Base-by-base conservation (phyloP, 2,888 invertebrate genomes). In the Thymelicus lineola region DNA sequence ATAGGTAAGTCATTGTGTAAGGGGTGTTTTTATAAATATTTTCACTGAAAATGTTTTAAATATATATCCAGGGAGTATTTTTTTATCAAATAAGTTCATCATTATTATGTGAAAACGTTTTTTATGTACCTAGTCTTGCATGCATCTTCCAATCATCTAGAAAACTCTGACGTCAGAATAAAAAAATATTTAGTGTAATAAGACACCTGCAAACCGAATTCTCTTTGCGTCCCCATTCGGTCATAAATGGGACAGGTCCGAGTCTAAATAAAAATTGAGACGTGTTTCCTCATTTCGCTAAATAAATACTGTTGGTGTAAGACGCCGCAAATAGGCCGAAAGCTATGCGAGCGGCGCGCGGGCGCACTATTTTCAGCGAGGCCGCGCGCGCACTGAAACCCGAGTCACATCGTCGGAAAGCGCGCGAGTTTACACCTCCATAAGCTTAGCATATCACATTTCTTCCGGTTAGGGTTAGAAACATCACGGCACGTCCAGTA, bases 311-410 rank as follows among this genome's bases (percentile, higher is more conserved):
- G 87, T 82, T 84, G 85, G 80, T 85, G 86, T 84, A 75, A 86
- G 84, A 86, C 84, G 90, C 91, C 93, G 90, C 93, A 93, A 92
- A 94, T 94, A 94, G 93, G 89, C 85, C 84, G 86, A 78, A 82
- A 79, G 86, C 75, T 75, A 73, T 57, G 68, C 62, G 68, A 62
- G 68, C 61, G 67, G 53, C 62, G 68, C 84, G 81, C 78, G 81
- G 76, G 76, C 80, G 76, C 91, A 90, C 92, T 92, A 92, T 93
- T 92, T 93, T 92, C 91, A 93, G 93, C 89, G 90, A 90, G 91
- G 90, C 83, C 91, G 87, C 85, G 83, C 85, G 82, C 81, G 81
- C 86, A 82, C 82, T 92, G 93, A 87, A 93, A 93, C 89, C 85
- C 89, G 93, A 93, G 91, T 88, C 91, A 91, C 82, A 81, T 74